Evolutionary conservation across 2,888 invertebrate species (phyloP), one percentile per base, ranked within the genome.

Genomic region (Molorchus minor): DNA sequence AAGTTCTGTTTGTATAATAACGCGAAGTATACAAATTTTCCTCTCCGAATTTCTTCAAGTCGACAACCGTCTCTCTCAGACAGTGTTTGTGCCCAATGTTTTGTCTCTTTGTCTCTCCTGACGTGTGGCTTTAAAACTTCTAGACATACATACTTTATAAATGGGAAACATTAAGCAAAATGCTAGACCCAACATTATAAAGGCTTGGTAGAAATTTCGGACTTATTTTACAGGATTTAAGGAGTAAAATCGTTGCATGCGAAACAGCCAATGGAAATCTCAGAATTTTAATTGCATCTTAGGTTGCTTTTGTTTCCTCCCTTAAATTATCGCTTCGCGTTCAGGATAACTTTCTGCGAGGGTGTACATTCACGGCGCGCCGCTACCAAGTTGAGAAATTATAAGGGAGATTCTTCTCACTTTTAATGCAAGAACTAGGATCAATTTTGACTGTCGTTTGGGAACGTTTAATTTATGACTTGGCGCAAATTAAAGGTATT

Each of bases 271-370:
- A 80, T 80, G 74, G 79, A 80, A 80, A 79, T 79, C 78, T 79
- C 77, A 73, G 79, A 79, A 80, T 80, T 80, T 80, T 80, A 80
- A 80, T 80, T 80, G 79, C 79, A 79, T 80, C 80, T 80, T 80
- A 79, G 77, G 78, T 79, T 78, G 79, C 79, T 80, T 80, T 79
- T 79, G 80, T 80, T 79, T 78, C 79, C 77, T 68, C 65, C 77
- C 77, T 77, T 78, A 74, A 78, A 77, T 78, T 78, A 77, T 77
- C 71, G 72, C 73, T 60, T 58, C 46, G 61, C 60, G 56, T 62
- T 64, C 65, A 57, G 60, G 58, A 65, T 62, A 65, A 68, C 62
- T 65, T 68, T 58, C 58, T 58, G 38, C 43, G 61, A 61, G 63
- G 55, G 61, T 58, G 62, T 61, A 53, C 56, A 60, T 35, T 58